phyloP scores from a whole-genome alignment of 1,140 invertebrate genomes.

The Diabrotica undecimpunctata region DNA sequence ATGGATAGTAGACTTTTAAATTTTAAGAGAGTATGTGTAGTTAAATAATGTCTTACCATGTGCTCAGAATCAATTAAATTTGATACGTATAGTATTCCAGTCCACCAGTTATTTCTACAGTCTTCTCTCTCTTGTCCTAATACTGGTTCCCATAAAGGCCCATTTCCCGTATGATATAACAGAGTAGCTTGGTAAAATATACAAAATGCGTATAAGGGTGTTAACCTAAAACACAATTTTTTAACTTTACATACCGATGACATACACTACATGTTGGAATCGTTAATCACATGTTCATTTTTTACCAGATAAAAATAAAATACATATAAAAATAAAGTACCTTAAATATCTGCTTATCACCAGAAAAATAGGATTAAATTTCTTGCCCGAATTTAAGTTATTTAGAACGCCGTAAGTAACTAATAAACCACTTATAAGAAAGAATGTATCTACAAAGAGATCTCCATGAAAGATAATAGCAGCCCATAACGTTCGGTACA shows the following conservation, averaged over 20 bases:
- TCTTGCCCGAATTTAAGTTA: not conserved
- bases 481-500: not conserved
- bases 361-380: not conserved
- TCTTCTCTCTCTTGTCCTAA: not conserved
- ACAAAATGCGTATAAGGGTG: not conserved
- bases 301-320: not conserved
- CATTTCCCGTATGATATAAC: not conserved
- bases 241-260: not conserved
- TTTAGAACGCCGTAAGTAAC: not conserved
- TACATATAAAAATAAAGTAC: not conserved
- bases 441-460: conserved; percentile 1
- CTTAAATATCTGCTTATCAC: not conserved
- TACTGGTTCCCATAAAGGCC: not conserved
- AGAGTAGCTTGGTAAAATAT: not conserved
- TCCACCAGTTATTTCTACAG: not conserved
- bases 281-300: not conserved
- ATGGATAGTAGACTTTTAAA: no score
- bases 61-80: not conserved
- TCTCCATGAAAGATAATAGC: not conserved
- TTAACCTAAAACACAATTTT: not conserved
- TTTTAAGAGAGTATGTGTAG: no score
- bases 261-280: no score
- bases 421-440: not conserved
- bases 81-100: not conserved
- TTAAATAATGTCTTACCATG: not conserved